Evolutionary conservation across 2,797 vertebrate species (phyloP), one percentile per base, ranked within the genome.

Genomic region (Phalanger gymnotis): DNA sequence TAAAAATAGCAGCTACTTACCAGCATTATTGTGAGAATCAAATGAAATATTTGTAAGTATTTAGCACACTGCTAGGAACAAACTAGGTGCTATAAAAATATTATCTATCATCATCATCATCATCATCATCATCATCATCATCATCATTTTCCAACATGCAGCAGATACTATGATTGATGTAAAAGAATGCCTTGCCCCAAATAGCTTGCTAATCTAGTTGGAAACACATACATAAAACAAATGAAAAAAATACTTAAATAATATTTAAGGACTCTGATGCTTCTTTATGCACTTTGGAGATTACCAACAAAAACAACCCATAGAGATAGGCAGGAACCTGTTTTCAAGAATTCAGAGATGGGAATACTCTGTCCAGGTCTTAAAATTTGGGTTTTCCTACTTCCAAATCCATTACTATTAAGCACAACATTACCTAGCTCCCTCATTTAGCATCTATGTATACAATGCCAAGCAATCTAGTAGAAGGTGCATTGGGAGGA

Each of bases 1-100:
- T 73, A 40, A 40, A 73, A 81, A 25, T 81, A 22, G 2, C 1
- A 47, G 5, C 7, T 10, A 11, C 11, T 9, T 81, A 1, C 73
- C 73, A 81, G 19, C 7, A 81, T 81, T 91, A n/a, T n/a, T 91
- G 34, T 54, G 10, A 91, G 1, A 28, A 40, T 91, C n/a, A 54
- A 91, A 81, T 81, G 7, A 27, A 1, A 95, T 96, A 96, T 93
- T n/a, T 90, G 47, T 30, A 55, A 93, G 11, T 19, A 53, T 87
- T 94, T 93, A 58, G n/a, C 9, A 40, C 1, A 73, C 10, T 55
- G 4, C 28, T 25, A 92, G 73, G 16, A 22, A 95, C 5, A 94
- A 16, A 92, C 11, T 12, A 94, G 81, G 47, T 56, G 66, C 28
- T 54, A 4, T 40, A 73, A 73, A 47, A 27, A 53, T 90, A 4